phyloP scores from a whole-genome alignment of 2,113 vertebrate genomes.

The Psilopsiagon aurifrons region DNA sequence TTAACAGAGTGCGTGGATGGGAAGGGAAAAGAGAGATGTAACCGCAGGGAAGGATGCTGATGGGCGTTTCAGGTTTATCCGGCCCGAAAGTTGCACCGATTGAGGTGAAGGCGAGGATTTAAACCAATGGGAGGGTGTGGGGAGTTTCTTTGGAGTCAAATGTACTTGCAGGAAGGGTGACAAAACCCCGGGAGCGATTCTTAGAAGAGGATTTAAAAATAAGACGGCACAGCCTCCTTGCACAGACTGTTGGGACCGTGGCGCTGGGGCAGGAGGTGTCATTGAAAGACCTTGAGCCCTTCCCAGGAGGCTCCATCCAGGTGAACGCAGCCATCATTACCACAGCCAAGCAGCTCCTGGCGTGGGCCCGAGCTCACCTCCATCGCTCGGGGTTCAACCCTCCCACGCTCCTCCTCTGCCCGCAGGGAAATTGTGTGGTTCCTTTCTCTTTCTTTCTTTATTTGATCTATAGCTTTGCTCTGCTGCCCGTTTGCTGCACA shows the following conservation, averaged over 20 bases:
- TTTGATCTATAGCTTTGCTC: background rate
- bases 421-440: background rate
- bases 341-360: background rate
- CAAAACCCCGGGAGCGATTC: background rate
- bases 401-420: background rate
- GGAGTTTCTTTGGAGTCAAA: background rate
- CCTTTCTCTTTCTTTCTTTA: background rate
- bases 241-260: rapidly evolving
- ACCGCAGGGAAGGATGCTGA: background rate
- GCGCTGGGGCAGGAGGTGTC: background rate
- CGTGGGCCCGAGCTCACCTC: background rate
- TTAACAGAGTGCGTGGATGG: rapidly evolving
- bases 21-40: background rate
- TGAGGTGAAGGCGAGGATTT: background rate
- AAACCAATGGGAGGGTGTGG: background rate
- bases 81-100: background rate
- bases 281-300: background rate
- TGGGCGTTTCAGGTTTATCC: background rate
- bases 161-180: background rate
- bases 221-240: background rate
- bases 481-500: background rate
- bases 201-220: background rate
- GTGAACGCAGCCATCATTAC: rapidly evolving
- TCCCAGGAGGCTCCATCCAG: background rate
- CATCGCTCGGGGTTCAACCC: background rate